A percentile compares a stretch with the other conserved stretches of the same genome.
Evolutionary conservation across 2,113 vertebrate genomes (phyloP).

Genomic region (Mola mola): DNA sequence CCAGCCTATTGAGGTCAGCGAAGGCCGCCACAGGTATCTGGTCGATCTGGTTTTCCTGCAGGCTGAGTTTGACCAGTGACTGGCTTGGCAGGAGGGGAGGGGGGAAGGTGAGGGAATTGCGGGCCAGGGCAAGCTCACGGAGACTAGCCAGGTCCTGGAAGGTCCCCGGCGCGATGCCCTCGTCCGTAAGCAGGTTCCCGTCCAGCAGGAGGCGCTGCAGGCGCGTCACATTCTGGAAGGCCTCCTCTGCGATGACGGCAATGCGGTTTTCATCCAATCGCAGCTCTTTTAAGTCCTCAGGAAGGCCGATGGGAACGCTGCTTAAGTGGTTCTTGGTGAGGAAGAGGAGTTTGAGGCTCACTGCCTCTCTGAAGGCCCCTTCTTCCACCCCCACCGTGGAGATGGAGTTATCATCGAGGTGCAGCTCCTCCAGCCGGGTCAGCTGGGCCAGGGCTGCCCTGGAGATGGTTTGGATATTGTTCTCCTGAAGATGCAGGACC

Average conservation of each 20-base stretch:
- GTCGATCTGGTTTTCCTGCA: conserved; percentile 97
- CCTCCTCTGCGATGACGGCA: conserved; percentile 91
- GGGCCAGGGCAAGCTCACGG: conserved; percentile 91
- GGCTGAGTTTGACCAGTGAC: conserved; percentile 88
- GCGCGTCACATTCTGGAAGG: conserved; percentile 94
- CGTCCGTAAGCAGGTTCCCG: conserved; percentile 94
- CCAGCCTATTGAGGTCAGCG: conserved; percentile 87
- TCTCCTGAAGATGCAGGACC: conserved; percentile 96
- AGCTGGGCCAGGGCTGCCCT: conserved; percentile 92
- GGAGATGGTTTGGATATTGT: conserved; percentile 99
- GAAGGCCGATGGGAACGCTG: conserved; percentile 95
- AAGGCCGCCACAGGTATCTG: conserved; percentile 93
- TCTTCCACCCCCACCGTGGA: conserved; percentile 97
- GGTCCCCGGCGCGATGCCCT: conserved; percentile 92
- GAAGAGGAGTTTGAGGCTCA: conserved; percentile 95
- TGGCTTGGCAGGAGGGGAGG: conserved; percentile 90
- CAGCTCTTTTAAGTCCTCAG: conserved; percentile 91
- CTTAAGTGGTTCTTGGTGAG: conserved; percentile 97
- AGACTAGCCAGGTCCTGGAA: conserved; percentile 92
- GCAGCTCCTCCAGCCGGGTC: conserved; percentile 91
- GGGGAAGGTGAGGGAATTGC: conserved; percentile 93
- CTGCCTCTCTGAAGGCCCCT: conserved; percentile 93
- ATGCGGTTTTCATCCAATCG: conserved; percentile 96
- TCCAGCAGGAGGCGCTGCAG: conserved; percentile 94
- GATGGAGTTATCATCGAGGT: conserved; percentile 97